Evolutionary conservation across 2,113 vertebrate species (phyloP), one percentile per base, ranked within the genome.

Genomic region (Spea bombifrons): DNA sequence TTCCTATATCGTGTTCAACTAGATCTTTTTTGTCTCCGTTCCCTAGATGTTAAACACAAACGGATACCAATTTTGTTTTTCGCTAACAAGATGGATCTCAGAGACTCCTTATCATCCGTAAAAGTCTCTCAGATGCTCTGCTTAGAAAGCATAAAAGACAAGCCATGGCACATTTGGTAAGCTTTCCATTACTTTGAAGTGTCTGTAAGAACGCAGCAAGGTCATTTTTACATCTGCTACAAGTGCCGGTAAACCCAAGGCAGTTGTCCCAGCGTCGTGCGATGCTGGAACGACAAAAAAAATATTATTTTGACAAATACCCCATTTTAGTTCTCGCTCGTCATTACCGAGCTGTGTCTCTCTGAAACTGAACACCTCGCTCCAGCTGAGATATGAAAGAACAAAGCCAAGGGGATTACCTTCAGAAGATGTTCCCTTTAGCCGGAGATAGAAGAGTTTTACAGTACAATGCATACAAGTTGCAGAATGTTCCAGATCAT

Each of bases 121-220:
- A 98, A 97, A 87, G 96, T 98, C 45, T 99, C 96, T 83, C 97
- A 99, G 84, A 87, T 98, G 75, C 90, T 99, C 68, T 95, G 94
- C 82, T 90, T 99, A 91, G 96, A 98, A 82, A 97, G 93, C 88
- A 96, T 99, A 88, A 99, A 96, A 91, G 97, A 99, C 88, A 99
- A 99, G 84, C 96, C 97, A 43, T 99, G 97, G 97, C 95, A 99
- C 83, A 99, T 99, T 91, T 98, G 96, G 97, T 99, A 94, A 84
- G 84, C 52, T 81, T 82, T 83, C 81, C 76, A 61, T 43, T 75
- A 77, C 69, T 61, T 30, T 69, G 65, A 69, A 59, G 73, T 84
- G 53, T 49, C 50, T 76, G 81, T 76, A 78, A 55, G 44, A 30
- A 30, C 57, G 61, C 61, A n/a, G 50, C 5, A 15, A 47, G n/a